phyloP scores from a whole-genome alignment of 2,113 vertebrate species.

The Nycticorax nycticorax region DNA sequence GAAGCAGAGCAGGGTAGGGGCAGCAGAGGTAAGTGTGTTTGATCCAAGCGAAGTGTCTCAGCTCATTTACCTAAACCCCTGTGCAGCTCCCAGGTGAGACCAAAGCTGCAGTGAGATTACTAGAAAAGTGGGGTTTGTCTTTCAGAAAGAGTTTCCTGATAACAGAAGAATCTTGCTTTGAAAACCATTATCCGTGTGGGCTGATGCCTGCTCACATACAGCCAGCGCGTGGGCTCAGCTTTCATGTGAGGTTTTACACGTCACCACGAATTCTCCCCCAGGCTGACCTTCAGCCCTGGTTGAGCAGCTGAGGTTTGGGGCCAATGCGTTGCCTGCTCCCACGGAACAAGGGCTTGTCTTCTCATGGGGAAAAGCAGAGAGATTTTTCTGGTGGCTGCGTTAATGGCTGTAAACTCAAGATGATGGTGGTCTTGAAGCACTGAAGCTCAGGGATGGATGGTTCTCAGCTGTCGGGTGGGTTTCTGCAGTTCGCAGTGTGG shows the following conservation, averaged over 20 bases:
- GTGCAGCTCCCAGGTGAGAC: neutral
- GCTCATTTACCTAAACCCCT: neutral
- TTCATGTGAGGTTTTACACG: neutral
- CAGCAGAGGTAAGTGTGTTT: neutral
- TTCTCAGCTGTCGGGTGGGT: neutral
- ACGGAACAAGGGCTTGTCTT: neutral
- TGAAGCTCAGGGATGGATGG: neutral
- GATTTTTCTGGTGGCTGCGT: conserved; percentile 24
- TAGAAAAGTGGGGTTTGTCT: neutral
- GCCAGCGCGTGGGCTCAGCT: neutral
- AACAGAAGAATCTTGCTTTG: neutral
- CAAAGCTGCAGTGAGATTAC: neutral
- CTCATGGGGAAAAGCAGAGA: neutral
- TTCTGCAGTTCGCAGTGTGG: neutral
- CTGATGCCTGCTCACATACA: neutral
- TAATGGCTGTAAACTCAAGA: neutral
- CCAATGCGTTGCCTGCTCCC: neutral
- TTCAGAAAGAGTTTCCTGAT: neutral
- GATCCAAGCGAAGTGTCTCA: neutral
- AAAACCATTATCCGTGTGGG: neutral
- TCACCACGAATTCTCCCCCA: neutral
- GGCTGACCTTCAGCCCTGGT: conserved; percentile 42
- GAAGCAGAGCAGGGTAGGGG: neutral
- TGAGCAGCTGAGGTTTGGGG: conserved; percentile 35
- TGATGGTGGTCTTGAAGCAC: neutral